Base-by-base conservation (phyloP, 2,113 vertebrate species). In the Cranoglanis bouderius region DNA sequence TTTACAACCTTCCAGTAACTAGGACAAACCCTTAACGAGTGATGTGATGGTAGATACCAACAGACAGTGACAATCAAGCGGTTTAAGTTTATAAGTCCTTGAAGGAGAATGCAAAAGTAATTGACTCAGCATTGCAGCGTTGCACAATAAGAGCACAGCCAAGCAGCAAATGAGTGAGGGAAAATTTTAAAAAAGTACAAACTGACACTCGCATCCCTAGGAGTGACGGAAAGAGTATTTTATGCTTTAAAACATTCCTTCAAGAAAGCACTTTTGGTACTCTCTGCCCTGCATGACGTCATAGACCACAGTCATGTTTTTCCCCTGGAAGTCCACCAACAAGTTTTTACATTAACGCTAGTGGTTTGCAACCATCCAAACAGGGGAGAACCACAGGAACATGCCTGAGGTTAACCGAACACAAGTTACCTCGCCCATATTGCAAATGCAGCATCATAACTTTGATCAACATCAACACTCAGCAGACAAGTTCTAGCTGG, bases 351-450 rank as follows among this genome's bases (percentile, higher is more conserved):
- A 77, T 61, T 46, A 77, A 7, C 35, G 6, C 38, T 32, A 24
- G 74, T 24, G 72, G 72, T 87, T 87, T 87, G 9, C 85, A 87
- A 63, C 74, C 55, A 87, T 86, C 51, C 70, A 57, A 86, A 75
- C 55, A 87, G 24, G 16, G 26, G 38, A 78, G 14, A 55, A 86
- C 85, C 32, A 35, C 5, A 63, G 6, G 29, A 63, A 87, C 74
- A 46, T 87, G 74, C 74, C 74, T 80, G 72, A 49, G 85, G 72
- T 87, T 80, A 80, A 63, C 55, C 57, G 0, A 86, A 86, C 26
- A 82, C 24, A 46, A 59, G 51, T 72, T 40, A 83, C 63, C 78
- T 78, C 80, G 46, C 29, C 51, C 77, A 19, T 38, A 81, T 18
- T 81, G 85, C 59, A 32, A 81, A 80, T 81, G 57, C n/a, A 67